Conservation (phyloP, 1,140 invertebrate genomes). For the Apis mellifera region DNA sequence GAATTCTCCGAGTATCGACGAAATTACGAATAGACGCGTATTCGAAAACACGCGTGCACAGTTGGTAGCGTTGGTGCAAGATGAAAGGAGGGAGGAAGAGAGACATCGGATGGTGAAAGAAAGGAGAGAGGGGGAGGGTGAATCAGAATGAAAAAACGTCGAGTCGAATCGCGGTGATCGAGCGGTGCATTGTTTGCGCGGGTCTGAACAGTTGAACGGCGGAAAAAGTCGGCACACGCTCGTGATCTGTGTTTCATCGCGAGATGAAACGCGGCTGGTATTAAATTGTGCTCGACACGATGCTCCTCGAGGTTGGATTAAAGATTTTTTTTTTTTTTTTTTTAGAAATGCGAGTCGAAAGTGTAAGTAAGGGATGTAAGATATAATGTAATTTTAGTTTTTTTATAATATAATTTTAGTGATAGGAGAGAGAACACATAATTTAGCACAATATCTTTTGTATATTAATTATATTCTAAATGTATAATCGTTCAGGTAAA, state of each 20-base stretch:
- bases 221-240: neutral
- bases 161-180: neutral
- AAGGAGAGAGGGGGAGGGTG: neutral
- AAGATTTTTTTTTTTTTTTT: neutral
- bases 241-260: neutral
- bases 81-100: no score
- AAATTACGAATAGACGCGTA: slow-evolving; percentile 22
- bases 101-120: neutral
- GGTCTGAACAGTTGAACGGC: neutral
- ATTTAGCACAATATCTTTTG: no score
- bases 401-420: no score
- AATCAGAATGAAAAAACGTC: slow-evolving; percentile 8
- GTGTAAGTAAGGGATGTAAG: no score
- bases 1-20: neutral
- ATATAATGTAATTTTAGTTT: no score
- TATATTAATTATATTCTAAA: no score
- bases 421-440: no score
- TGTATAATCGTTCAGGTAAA: no score
- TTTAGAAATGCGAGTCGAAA: no score
- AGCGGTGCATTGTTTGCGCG: slow-evolving; percentile 1
- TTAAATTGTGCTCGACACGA: neutral
- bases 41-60: neutral
- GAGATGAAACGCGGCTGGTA: neutral
- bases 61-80: neutral
- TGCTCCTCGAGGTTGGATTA: neutral